A percentile compares a stretch with the other conserved stretches of the same genome.
Evolutionary conservation across 64 coral and sea anemone genomes (phyloP).

Genomic region (Actinia equina): DNA sequence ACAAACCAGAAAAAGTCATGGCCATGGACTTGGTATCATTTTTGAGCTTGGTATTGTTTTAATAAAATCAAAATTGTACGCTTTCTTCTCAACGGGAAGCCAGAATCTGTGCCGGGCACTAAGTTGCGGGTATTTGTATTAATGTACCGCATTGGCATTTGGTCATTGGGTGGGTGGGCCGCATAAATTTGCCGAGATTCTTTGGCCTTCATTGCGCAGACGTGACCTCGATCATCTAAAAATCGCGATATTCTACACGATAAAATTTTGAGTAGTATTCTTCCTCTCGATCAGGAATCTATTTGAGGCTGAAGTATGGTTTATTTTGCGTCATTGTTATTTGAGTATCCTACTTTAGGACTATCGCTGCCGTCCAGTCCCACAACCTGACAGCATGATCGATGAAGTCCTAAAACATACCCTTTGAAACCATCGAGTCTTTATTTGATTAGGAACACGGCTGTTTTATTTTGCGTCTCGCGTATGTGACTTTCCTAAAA

Average conservation of each 20-base stretch:
- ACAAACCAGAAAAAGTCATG: no score
- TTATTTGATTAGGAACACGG: not conserved
- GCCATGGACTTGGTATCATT: no score
- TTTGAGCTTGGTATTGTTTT: no score
- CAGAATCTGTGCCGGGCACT: not conserved
- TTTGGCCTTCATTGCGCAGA: no score
- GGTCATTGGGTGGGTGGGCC: not conserved
- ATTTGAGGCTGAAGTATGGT: not conserved
- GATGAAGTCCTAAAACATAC: conserved; percentile 18
- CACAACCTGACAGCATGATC: not conserved
- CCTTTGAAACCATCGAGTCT: not conserved
- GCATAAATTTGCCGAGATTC: not conserved
- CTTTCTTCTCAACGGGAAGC: no score
- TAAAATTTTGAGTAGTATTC: not conserved
- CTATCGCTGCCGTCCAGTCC: not conserved
- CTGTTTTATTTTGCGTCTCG: not conserved
- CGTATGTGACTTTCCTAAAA: not conserved
- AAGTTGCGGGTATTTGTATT: not conserved
- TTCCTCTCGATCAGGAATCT: not conserved
- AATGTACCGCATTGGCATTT: not conserved
- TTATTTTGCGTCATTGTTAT: not conserved
- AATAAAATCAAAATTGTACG: no score
- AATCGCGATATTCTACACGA: not conserved
- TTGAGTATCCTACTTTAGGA: not conserved
- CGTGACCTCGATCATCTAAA: not conserved